Conservation (phyloP, 2,888 invertebrate genomes). For the Stenodema calcarata region DNA sequence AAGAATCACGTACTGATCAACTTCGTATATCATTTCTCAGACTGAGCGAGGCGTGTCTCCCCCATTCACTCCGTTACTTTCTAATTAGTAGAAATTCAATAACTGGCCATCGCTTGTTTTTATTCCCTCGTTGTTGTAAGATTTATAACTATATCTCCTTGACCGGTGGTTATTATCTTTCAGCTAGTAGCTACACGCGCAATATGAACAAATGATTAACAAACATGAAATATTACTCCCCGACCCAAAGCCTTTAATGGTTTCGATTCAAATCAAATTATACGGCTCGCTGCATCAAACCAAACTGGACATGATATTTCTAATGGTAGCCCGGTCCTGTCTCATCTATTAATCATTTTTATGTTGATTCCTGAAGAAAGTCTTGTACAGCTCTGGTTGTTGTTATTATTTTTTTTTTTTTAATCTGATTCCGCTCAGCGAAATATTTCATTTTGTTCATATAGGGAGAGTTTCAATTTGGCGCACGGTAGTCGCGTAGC, state of each 20-base stretch:
- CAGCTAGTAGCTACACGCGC: slow-evolving; percentile 19
- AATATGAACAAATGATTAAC: slow-evolving; percentile 45
- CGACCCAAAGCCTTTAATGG: slow-evolving; percentile 30
- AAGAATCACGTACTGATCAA: slow-evolving; percentile 5
- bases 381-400: not conserved
- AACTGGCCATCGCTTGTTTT: slow-evolving; percentile 22
- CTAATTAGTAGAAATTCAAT: slow-evolving; percentile 47
- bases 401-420: not conserved
- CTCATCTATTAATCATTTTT: slow-evolving; percentile 18
- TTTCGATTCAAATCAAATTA: slow-evolving; percentile 43
- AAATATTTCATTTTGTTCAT: slow-evolving; percentile 15
- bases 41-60: slow-evolving; percentile 22
- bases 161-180: slow-evolving; percentile 39
- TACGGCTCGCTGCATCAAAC: slow-evolving; percentile 16
- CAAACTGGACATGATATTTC: slow-evolving; percentile 28
- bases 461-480: not conserved
- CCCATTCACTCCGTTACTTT: slow-evolving; percentile 29
- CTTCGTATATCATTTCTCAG: slow-evolving; percentile 29
- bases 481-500: slow-evolving; percentile 9
- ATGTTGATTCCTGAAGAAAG: slow-evolving; percentile 9
- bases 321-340: slow-evolving; percentile 21
- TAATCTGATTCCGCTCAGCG: not conserved
- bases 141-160: slow-evolving; percentile 41
- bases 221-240: slow-evolving; percentile 29
- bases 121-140: slow-evolving; percentile 12